Base-by-base conservation (phyloP, 2,797 vertebrate species). In the Acipenser oxyrinchus region DNA sequence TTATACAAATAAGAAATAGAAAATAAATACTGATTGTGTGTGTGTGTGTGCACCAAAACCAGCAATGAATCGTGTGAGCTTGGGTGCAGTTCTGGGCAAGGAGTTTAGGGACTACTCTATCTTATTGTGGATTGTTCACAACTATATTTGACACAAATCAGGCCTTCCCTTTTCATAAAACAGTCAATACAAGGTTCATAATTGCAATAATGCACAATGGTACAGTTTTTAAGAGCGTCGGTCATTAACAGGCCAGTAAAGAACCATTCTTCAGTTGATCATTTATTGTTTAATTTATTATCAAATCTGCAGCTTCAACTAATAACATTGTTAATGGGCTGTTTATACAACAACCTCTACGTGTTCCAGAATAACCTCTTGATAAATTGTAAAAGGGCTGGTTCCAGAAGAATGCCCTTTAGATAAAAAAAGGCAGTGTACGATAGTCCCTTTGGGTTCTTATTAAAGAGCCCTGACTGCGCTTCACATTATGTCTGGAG, bases 191-290 rank as follows among this genome's bases (percentile, higher is more conserved):
- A 58, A 59, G 58, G 52, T 63, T 59, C 71, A 65, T 67, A 74
- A 83, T 74, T 80, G 81, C 75, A 79, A 78, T 73, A 68, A 69
- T 74, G 83, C 77, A 82, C 82, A 76, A 37, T 37, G 37, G 37
- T 37, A 37, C 1, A 37, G 4, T 37, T 75, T 74, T 68, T 81
- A 81, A 88, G 85, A 84, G 78, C 79, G 6, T 2, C 79, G 80
- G 87, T 84, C 84, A 84, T 81, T 85, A 87, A 89, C 86, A 87
- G 86, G 88, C 81, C 84, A 76, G 77, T 86, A 78, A 88, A 89
- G 88, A 75, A 86, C 85, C 84, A 83, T 80, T 83, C 73, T 80
- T 83, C 73, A 71, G 69, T 83, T 84, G 83, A 79, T 78, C 82
- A 74, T 74, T 73, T 73, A 79, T 72, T 37, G 59, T 37, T 37